Evolutionary conservation across 2,113 vertebrate genomes (phyloP).

Genomic region (Tonatia bakeri): DNA sequence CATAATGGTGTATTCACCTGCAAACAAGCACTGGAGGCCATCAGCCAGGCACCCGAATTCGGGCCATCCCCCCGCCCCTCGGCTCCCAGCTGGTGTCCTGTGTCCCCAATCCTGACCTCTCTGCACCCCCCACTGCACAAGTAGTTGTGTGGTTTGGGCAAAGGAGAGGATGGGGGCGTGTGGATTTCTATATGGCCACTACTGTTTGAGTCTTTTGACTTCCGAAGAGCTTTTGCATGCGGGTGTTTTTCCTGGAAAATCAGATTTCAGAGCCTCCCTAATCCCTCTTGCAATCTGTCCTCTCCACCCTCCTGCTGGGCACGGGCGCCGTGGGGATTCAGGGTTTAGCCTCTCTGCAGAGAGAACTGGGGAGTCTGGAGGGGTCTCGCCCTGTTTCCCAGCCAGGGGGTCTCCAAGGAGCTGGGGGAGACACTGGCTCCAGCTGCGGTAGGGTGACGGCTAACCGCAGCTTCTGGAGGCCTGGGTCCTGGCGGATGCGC

Average conservation of each 20-base stretch:
- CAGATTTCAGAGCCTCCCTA: slow-evolving; percentile 93
- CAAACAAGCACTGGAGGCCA: background rate
- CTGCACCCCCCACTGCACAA: too few species aligned
- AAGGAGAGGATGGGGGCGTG: background rate
- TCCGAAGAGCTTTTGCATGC: slow-evolving; percentile 81
- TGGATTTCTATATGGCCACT: slow-evolving; percentile 37
- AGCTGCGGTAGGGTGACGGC: background rate
- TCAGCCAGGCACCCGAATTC: background rate
- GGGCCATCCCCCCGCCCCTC: accelerated
- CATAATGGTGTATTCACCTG: slow-evolving; percentile 98
- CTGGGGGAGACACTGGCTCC: background rate
- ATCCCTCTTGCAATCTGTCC: slow-evolving; percentile 93
- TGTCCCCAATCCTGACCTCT: background rate
- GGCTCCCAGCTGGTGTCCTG: background rate
- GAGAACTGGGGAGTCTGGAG: slow-evolving; percentile 56
- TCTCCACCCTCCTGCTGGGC: slow-evolving; percentile 20
- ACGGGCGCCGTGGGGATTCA: slow-evolving; percentile 75
- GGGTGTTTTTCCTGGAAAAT: slow-evolving; percentile 91
- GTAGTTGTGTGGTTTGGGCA: background rate
- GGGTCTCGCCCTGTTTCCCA: slow-evolving; percentile 41
- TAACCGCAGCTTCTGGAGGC: background rate
- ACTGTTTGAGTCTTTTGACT: slow-evolving; percentile 67
- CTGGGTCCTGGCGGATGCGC: background rate
- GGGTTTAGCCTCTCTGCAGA: slow-evolving; percentile 79
- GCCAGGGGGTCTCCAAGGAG: background rate